Base-by-base conservation (phyloP, 1,140 invertebrate species). In the Listronotus oregonensis region DNA sequence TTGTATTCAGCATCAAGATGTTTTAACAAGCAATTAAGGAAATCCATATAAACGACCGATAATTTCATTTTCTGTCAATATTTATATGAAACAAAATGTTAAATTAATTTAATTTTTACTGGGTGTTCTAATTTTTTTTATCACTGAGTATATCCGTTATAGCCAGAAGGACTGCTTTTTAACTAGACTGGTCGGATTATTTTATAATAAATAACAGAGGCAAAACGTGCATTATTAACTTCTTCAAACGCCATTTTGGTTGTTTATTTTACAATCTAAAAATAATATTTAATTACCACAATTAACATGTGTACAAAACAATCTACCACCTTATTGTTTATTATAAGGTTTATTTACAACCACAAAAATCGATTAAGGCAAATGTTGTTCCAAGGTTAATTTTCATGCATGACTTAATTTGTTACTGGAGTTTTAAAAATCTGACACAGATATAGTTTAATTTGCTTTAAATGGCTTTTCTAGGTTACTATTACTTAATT, bases 371-470 rank as follows among this genome's bases (percentile, higher is more conserved):
- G 47, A 62, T 62, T 62, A 56, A 32, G 50, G 40, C n/a, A 64
- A 55, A 27, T 31, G 34, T 34, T 34, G 54, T 42, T 40, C 9
- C 62, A 64, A 64, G 62, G 62, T 64, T 40, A 43, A 37, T 64
- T 56, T 64, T 27, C 62, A 64, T 64, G 62, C 62, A 64, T 57
- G 52, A 32, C n/a, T 63, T 63, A 63, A 17, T 49, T 37, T 59
- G 21, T 1, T 50, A 39, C 44, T 14, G 5, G 6, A 40, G 34
- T 58, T 14, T 58, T 44, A 58, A 32, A 8, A 10, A 27, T 27
- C 15, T 17, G 39, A 56, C 18, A 3, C 10, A 14, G 18, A 56
- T 21, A 52, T 56, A 15, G 21, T 27, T 27, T 27, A 27, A 27
- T 27, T 27, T 27, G 21, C 5, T 27, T 27, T 27, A 27, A 27